A percentile compares a stretch with the other conserved stretches of the same genome.
Conservation (phyloP, 2,888 invertebrate species). For the Drosophila paracracens region DNA sequence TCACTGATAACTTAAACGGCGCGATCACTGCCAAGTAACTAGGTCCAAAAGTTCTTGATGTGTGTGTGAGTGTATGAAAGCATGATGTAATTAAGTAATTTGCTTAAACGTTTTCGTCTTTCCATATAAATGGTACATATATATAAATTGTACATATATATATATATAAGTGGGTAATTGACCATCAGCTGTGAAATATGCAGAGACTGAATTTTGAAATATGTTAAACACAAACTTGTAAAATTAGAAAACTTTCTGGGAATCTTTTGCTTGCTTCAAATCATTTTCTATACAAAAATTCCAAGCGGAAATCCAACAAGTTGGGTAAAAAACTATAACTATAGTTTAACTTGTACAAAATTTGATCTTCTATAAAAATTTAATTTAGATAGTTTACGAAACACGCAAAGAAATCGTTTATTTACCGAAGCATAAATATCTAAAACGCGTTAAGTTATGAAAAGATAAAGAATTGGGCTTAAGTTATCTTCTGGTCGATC, state of each 20-base stretch:
- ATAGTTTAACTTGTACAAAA: fast-evolving
- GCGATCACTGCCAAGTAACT: constrained; percentile 28
- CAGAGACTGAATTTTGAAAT: background rate
- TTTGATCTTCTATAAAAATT: background rate
- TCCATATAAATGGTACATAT: background rate
- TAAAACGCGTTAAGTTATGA: too few relatives aligned
- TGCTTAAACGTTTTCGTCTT: background rate
- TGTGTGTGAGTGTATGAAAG: constrained; percentile 31
- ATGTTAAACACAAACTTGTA: background rate
- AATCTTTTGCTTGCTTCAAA: background rate
- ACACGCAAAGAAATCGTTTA: too few relatives aligned
- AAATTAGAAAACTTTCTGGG: background rate
- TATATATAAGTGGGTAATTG: background rate
- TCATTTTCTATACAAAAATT: background rate
- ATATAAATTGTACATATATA: too few relatives aligned
- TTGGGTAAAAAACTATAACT: background rate
- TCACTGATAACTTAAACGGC: constrained; percentile 37
- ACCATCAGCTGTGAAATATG: too few relatives aligned
- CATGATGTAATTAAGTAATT: constrained; percentile 12
- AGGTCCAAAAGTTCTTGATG: constrained; percentile 7
- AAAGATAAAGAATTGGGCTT: background rate
- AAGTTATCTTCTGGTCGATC: background rate
- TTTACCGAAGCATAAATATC: too few relatives aligned
- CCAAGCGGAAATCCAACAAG: background rate
- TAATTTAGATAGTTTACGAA: too few relatives aligned